Conservation (phyloP, 2,888 invertebrate genomes). For the Campopleginae sp. region DNA sequence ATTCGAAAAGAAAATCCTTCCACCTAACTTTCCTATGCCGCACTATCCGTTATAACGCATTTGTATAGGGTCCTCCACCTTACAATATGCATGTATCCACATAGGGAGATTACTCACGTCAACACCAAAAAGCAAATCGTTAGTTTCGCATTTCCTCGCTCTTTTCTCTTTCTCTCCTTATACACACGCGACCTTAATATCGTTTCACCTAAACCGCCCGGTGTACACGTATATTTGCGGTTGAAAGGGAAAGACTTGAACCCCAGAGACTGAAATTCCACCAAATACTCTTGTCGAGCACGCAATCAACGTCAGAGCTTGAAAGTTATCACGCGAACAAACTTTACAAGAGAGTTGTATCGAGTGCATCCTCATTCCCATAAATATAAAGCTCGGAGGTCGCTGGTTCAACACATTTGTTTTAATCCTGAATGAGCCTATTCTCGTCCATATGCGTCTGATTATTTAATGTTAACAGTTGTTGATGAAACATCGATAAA, state of each 20-base stretch:
- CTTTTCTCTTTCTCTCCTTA: not conserved
- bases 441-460: not conserved
- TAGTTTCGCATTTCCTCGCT: conserved; percentile 29
- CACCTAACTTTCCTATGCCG: not conserved
- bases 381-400: conserved; percentile 45
- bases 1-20: not conserved
- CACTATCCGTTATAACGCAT: not conserved
- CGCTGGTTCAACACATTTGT: conserved; percentile 34
- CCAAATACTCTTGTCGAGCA: conserved; percentile 44
- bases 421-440: conserved; percentile 10
- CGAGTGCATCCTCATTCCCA: conserved; percentile 38
- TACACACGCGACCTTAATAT: conserved; percentile 45
- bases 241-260: conserved; percentile 13
- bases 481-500: not conserved
- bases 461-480: not conserved
- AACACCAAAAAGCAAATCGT: conserved; percentile 36
- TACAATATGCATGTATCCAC: not conserved
- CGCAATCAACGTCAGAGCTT: conserved; percentile 58
- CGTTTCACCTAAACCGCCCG: conserved; percentile 38
- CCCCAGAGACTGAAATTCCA: conserved; percentile 36
- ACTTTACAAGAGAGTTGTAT: conserved; percentile 8
- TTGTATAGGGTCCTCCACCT: not conserved
- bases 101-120: conserved; percentile 38
- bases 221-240: conserved; percentile 36
- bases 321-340: conserved; percentile 39